Base-by-base conservation (phyloP, 2,797 vertebrate genomes). In the Borostomias antarcticus region DNA sequence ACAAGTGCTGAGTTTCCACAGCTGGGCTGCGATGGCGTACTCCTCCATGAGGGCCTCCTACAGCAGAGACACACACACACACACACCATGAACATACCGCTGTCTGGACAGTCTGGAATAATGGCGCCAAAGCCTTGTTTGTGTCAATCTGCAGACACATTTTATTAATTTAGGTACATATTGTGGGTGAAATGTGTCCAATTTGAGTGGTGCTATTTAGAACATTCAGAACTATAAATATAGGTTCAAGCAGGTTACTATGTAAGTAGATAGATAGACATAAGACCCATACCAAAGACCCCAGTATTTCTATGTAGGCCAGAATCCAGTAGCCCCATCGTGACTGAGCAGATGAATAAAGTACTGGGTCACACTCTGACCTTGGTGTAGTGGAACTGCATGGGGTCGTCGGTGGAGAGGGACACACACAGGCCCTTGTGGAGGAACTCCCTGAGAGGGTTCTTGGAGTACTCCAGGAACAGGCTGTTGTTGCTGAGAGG, bases 361-460 rank as follows among this genome's bases (percentile, higher is more conserved):
- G 11, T 15, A 15, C 15, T 40, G 37, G 10, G 10, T 45, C 15
- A 15, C 13, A 43, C 29, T 29, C 88, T 78, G 80, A 98, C 97
- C 95, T 98, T 98, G 30, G 97, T 98, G 77, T 98, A 99, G 81
- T 99, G 97, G 80, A 99, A 99, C 90, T 98, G 97, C 96, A 99
- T 93, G 33, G 97, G 97, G 69, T 98, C 97, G 1, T 99, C 97
- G 0, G 97, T 99, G 75, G 97, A 98, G 70, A 99, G 94, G 0
- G 97, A 99, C 51, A 99, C 90, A 0, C 92, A 92, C 56, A 99
- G 89, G 25, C 97, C 97, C 75, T 99, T 99, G 50, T 98, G 95
- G 13, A 98, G 90, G 80, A 99, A 99, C 78, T 98, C 97, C 64
- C 92, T 81, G 2, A 99, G 88, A 0, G 97, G 97, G 77, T 95